Percentiles rank a stretch among this genome's conserved stretches.
These are phyloP conservation scores for Mormyrops attenuatus DNA, from an alignment of 2,797 vertebrate genomes.

Conservation along the genomic window DNA sequence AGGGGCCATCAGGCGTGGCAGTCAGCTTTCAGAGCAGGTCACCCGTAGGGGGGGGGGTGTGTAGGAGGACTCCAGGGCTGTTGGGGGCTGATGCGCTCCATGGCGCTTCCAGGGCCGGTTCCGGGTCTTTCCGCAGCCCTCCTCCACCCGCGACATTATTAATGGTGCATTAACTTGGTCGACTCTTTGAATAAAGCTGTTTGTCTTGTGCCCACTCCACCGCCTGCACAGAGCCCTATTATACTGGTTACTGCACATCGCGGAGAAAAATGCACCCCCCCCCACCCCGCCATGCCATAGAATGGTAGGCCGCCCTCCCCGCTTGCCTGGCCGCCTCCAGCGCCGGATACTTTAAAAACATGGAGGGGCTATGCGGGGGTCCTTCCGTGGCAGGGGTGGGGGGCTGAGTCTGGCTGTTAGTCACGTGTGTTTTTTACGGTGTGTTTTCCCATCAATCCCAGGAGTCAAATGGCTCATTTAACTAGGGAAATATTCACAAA, in stretches of 20 bases:
- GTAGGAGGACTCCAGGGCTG: conserved; percentile 47
- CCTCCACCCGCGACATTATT: conserved; percentile 52
- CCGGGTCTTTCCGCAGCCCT: conserved; percentile 46
- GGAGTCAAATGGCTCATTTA: not conserved
- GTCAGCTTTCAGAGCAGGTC: conserved; percentile 41
- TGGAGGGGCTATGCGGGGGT: conserved; percentile 27
- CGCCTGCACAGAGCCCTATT: conserved; percentile 50
- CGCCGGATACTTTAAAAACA: conserved; percentile 39
- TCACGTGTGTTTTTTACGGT: conserved; percentile 48
- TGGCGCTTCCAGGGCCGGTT: conserved; percentile 67
- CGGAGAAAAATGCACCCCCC: conserved; percentile 39
- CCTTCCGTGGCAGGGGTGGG: conserved; percentile 23
- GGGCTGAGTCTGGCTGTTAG: conserved; percentile 15
- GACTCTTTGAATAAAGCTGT: conserved; percentile 53
- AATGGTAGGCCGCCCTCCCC: conserved; percentile 36
- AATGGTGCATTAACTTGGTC: conserved; percentile 63
- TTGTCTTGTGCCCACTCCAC: conserved; percentile 45
- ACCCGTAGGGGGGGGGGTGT: conserved; percentile 49
- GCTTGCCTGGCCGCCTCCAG: conserved; percentile 42
- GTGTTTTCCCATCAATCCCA: conserved; percentile 38
- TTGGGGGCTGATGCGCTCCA: conserved; percentile 45
- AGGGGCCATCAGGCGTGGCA: not conserved
- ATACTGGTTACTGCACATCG: conserved; percentile 40
- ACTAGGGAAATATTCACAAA: not conserved
- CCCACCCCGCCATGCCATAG: conserved; percentile 42